A percentile compares a stretch with the other conserved stretches of the same genome.
Evolutionary conservation across 2,888 invertebrate species (phyloP).

Genomic region (Ypsolopha sequella): DNA sequence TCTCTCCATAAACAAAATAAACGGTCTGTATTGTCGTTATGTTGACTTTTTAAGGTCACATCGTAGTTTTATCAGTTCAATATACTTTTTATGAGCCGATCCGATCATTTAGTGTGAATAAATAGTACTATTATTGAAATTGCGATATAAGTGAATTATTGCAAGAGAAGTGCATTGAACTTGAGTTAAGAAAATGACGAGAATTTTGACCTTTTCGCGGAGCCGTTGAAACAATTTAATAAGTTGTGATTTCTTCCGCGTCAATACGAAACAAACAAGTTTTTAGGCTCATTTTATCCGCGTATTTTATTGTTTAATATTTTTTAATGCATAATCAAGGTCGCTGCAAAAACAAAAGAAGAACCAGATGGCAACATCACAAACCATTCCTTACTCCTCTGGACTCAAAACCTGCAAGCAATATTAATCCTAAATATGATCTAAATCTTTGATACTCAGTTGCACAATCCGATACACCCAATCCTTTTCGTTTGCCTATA

Average conservation of each 20-base stretch:
- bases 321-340: no score
- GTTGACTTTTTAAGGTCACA: slow-evolving; percentile 26
- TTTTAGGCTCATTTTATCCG: no score
- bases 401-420: no score
- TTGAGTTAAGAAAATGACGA: not conserved
- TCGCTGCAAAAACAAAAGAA: no score
- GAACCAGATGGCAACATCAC: no score
- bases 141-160: slow-evolving; percentile 10
- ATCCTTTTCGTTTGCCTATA: no score
- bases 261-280: no score
- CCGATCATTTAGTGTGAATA: slow-evolving; percentile 17
- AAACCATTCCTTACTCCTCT: no score
- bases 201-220: slow-evolving; percentile 4
- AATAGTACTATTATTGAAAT: slow-evolving; percentile 19
- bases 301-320: no score
- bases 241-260: not conserved
- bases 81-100: slow-evolving; percentile 32
- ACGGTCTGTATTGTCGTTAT: slow-evolving; percentile 19
- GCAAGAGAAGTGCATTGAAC: slow-evolving; percentile 2
- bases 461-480: no score
- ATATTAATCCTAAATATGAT: no score
- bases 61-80: slow-evolving; percentile 34
- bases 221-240: not conserved
- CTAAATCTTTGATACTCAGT: no score
- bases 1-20: slow-evolving; percentile 12